Conservation (phyloP, 2,888 invertebrate species). For the Caenorhabditis sinica region DNA sequence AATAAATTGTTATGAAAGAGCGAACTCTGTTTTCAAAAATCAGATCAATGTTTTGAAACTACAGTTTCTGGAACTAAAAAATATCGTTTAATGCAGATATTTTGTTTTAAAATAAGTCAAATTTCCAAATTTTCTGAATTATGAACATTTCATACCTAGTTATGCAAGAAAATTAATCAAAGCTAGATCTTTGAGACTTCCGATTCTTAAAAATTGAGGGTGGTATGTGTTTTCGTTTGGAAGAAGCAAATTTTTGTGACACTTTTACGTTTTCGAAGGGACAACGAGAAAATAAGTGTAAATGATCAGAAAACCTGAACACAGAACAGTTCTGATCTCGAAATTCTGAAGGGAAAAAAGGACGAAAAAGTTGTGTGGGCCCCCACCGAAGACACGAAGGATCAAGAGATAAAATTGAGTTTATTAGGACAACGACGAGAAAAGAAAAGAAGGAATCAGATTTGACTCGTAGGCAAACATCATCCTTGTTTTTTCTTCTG, state of each 20-base stretch:
- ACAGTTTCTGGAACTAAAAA: no score
- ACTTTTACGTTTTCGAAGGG: slow-evolving; percentile 1
- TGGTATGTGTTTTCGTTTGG: slow-evolving; percentile 7
- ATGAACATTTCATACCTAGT: not conserved
- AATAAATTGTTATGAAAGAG: no score
- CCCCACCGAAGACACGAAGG: slow-evolving; percentile 1
- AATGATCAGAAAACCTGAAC: slow-evolving; percentile 20
- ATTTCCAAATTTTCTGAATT: not conserved
- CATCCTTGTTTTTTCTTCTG: slow-evolving; percentile 18
- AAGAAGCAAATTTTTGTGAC: slow-evolving; percentile 39
- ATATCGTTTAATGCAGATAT: no score
- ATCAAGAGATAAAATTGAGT: slow-evolving; percentile 59
- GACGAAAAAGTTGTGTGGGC: slow-evolving; percentile 14
- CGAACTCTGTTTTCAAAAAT: no score
- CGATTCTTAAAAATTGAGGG: not conserved
- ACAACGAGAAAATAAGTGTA: not conserved
- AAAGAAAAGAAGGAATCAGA: slow-evolving; percentile 14
- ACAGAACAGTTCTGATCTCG: not conserved
- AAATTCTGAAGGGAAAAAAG: not conserved
- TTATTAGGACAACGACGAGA: slow-evolving; percentile 35
- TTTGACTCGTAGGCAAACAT: slow-evolving; percentile 34
- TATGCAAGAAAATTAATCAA: not conserved
- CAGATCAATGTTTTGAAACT: no score
- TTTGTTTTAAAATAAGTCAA: no score
- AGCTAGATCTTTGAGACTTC: slow-evolving; percentile 26